phyloP scores from a whole-genome alignment of 2,888 invertebrate species.

The Polylopha cassiicola region DNA sequence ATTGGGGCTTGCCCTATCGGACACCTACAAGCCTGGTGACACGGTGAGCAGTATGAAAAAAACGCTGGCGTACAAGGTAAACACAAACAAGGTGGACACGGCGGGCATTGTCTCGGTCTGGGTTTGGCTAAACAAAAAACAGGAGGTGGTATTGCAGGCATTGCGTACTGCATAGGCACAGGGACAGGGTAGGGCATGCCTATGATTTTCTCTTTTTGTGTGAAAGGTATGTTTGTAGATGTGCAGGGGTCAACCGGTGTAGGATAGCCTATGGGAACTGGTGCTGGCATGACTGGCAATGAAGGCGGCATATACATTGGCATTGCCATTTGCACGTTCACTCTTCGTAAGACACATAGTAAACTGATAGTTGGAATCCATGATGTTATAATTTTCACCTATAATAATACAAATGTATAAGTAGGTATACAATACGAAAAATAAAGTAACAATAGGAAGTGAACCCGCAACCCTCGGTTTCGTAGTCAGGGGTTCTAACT shows the following conservation, averaged over 20 bases:
- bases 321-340: conserved; percentile 30
- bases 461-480: too few species aligned
- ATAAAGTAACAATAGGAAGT: too few species aligned
- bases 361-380: conserved; percentile 28
- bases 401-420: conserved; percentile 7
- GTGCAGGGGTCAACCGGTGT: too few species aligned
- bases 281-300: conserved; percentile 28
- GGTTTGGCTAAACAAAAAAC: conserved; percentile 27
- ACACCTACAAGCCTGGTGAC: conserved; percentile 57
- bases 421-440: neutral
- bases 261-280: conserved; percentile 22
- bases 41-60: conserved; percentile 58
- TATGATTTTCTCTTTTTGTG: neutral
- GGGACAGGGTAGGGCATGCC: conserved; percentile 21
- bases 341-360: conserved; percentile 20
- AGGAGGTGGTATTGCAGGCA: conserved; percentile 36
- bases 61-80: conserved; percentile 60
- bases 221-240: neutral
- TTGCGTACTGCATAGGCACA: conserved; percentile 38
- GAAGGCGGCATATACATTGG: conserved; percentile 21
- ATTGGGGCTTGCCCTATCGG: conserved; percentile 37
- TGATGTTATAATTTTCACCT: conserved; percentile 25
- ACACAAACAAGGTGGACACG: conserved; percentile 60
- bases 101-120: conserved; percentile 38
- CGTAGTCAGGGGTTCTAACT: too few species aligned